Conservation (phyloP, 1,140 invertebrate species). For the Panagrolaimus sp. region DNA sequence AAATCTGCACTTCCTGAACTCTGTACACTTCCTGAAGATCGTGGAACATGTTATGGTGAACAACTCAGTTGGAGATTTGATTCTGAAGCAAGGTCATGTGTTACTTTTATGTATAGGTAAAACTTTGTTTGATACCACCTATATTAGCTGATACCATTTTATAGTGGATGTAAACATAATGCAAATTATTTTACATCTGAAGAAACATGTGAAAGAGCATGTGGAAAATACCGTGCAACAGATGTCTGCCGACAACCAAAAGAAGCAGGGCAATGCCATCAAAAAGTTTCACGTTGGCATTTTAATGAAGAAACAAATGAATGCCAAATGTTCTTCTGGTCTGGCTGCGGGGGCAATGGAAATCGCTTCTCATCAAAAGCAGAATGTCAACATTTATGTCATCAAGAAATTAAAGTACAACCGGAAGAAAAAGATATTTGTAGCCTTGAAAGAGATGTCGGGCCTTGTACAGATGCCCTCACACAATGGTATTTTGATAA, state of each 20-base stretch:
- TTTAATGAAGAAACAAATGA: slow-evolving; percentile 35
- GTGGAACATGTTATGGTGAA: slow-evolving; percentile 50
- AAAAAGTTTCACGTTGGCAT: slow-evolving; percentile 40
- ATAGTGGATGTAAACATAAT: slow-evolving; percentile 50
- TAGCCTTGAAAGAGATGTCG: slow-evolving; percentile 37
- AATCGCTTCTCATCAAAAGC: slow-evolving; percentile 48
- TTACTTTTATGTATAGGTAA: slow-evolving; percentile 51
- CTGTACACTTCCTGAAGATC: slow-evolving; percentile 49
- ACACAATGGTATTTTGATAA: slow-evolving; percentile 62
- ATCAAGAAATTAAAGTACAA: slow-evolving; percentile 32
- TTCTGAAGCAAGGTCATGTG: slow-evolving; percentile 38
- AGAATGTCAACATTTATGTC: slow-evolving; percentile 51
- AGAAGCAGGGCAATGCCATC: slow-evolving; percentile 69
- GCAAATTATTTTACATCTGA: slow-evolving; percentile 50
- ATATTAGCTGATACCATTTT: too few species aligned
- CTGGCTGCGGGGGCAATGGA: slow-evolving; percentile 55
- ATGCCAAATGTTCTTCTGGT: slow-evolving; percentile 52
- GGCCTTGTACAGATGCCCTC: slow-evolving; percentile 50
- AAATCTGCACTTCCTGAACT: slow-evolving; percentile 37
- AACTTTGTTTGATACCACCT: too few species aligned
- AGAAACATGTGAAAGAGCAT: slow-evolving; percentile 52
- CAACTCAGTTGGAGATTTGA: slow-evolving; percentile 46
- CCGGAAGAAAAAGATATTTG: slow-evolving; percentile 28
- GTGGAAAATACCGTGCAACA: slow-evolving; percentile 45
- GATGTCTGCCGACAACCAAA: slow-evolving; percentile 71